Percentiles rank a stretch among this genome's conserved stretches.
Evolutionary conservation across 2,113 vertebrate genomes (phyloP).

Genomic region (Dascyllus trimaculatus): DNA sequence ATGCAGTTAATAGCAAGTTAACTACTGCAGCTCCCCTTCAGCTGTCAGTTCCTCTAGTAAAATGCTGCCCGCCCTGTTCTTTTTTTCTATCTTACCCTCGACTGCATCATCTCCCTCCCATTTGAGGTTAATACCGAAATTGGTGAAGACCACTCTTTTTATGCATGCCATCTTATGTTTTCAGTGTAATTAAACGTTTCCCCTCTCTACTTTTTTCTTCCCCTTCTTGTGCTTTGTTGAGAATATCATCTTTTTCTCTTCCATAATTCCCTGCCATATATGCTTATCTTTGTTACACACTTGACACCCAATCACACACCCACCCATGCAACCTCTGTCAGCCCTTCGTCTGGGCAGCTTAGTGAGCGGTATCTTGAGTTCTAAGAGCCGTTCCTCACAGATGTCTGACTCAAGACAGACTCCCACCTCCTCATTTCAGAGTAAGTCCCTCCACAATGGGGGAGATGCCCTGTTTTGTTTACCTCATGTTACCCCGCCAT

Average conservation of each 20-base stretch:
- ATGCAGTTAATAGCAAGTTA: background rate
- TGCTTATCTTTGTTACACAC: conserved; percentile 32
- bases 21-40: background rate
- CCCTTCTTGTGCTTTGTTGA: conserved; percentile 33
- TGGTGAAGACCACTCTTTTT: background rate
- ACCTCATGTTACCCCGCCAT: conserved; percentile 16
- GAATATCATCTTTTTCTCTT: background rate
- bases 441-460: conserved; percentile 84
- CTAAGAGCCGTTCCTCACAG: conserved; percentile 85
- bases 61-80: conserved; percentile 8
- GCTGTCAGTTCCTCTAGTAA: conserved; percentile 30
- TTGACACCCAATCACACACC: conserved; percentile 34
- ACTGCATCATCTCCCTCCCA: conserved; percentile 17
- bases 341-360: conserved; percentile 83
- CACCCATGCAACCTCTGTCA: conserved; percentile 74
- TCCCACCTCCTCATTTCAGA: conserved; percentile 88
- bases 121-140: conserved; percentile 23
- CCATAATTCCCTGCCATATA: conserved; percentile 25
- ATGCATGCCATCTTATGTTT: conserved; percentile 20
- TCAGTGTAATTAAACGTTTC: conserved; percentile 29
- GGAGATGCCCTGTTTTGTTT: conserved; percentile 39
- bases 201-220: conserved; percentile 20
- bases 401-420: conserved; percentile 85
- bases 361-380: conserved; percentile 85
- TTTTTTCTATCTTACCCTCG: conserved; percentile 6